These are phyloP conservation scores for Phycodurus eques DNA, from an alignment of 2,113 vertebrate species.

Conservation along the genomic window DNA sequence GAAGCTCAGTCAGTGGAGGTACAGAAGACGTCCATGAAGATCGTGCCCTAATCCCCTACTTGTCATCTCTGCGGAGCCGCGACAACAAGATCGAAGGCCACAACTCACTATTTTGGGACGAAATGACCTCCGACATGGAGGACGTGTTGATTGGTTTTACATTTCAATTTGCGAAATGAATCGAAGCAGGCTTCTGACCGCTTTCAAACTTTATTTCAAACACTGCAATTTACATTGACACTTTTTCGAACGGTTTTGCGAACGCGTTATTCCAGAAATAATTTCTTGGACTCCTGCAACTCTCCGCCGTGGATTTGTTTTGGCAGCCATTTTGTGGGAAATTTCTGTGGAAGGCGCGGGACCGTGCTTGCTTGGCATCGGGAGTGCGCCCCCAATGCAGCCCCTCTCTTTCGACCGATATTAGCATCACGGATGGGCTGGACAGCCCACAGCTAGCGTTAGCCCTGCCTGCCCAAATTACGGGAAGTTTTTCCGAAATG, in stretches of 20 bases:
- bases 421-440: conserved; percentile 63
- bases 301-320: conserved; percentile 60
- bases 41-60: no score
- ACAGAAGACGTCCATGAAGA: background rate
- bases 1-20: background rate
- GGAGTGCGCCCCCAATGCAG: conserved; percentile 70
- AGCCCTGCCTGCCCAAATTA: conserved; percentile 50
- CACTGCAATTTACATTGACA: background rate
- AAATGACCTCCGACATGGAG: background rate
- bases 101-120: conserved; percentile 1
- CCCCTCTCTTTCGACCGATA: conserved; percentile 63
- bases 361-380: conserved; percentile 50
- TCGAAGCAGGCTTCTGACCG: background rate
- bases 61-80: background rate
- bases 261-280: background rate
- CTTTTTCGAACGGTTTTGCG: background rate
- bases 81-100: background rate
- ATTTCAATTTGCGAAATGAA: background rate
- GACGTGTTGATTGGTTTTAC: background rate
- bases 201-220: background rate
- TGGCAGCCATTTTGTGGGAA: conserved; percentile 81
- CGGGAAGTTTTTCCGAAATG: conserved; percentile 25
- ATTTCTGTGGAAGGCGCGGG: conserved; percentile 54
- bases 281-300: background rate
- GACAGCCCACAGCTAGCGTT: conserved; percentile 48